Conservation (phyloP, 2,888 invertebrate genomes). For the Drosophila greeni region DNA sequence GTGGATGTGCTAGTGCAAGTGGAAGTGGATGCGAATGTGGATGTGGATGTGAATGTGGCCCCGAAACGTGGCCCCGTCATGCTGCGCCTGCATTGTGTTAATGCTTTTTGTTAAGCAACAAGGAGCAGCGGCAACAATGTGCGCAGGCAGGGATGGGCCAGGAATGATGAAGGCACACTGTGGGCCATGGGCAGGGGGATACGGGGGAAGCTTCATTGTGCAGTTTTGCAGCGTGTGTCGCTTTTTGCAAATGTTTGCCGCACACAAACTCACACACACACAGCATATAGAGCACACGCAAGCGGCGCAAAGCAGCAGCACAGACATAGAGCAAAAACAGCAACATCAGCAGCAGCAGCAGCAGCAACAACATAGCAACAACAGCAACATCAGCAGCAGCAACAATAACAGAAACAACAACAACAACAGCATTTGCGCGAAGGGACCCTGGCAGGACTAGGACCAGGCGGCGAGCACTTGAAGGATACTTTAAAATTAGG, state of each 20-base stretch:
- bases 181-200: not conserved
- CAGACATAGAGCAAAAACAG: constrained; percentile 28
- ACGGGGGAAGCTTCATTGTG: constrained; percentile 56
- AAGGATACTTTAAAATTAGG: constrained; percentile 66
- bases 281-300: constrained; percentile 20
- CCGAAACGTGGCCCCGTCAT: constrained; percentile 62
- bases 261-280: constrained; percentile 45
- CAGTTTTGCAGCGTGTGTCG: constrained; percentile 71
- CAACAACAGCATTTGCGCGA: constrained; percentile 20
- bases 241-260: constrained; percentile 67
- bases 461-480: constrained; percentile 44
- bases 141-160: constrained; percentile 21
- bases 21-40: constrained; percentile 12
- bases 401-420: constrained; percentile 40
- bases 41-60: constrained; percentile 30
- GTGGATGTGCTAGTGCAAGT: constrained; percentile 8
- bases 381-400: constrained; percentile 33
- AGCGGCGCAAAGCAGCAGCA: constrained; percentile 12
- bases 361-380: constrained; percentile 14
- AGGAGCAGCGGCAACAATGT: constrained; percentile 49
- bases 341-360: constrained; percentile 39
- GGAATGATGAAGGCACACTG: not conserved
- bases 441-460: constrained; percentile 2
- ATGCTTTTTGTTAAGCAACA: constrained; percentile 74
- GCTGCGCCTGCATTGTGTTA: constrained; percentile 75